These are phyloP conservation scores for Sepioteuthis lessoniana DNA, from an alignment of 2,888 invertebrate species.

Conservation along the genomic window DNA sequence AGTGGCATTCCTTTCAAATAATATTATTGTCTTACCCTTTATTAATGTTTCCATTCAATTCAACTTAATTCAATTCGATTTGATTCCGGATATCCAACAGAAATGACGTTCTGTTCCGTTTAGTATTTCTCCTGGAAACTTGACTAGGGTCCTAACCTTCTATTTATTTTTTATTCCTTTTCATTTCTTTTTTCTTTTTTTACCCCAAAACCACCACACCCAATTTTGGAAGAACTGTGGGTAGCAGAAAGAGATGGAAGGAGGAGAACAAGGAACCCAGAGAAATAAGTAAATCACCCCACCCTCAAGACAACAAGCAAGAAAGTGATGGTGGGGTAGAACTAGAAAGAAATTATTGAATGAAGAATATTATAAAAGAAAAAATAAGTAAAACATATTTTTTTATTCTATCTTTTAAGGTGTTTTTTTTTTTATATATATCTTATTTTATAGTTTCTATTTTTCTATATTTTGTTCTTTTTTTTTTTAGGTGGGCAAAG, in stretches of 20 bases:
- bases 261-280: neutral
- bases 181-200: too few species aligned
- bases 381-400: neutral
- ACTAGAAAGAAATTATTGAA: neutral
- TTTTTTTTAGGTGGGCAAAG: neutral
- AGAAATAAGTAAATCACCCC: neutral
- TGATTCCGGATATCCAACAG: neutral
- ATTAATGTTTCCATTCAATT: slow-evolving; percentile 16
- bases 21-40: neutral
- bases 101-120: neutral
- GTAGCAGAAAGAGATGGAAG: neutral
- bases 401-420: neutral
- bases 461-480: neutral
- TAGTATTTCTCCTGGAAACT: neutral
- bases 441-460: neutral
- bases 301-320: neutral
- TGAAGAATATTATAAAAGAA: neutral
- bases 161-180: neutral
- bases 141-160: neutral
- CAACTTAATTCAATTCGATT: neutral
- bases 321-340: neutral
- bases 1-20: neutral
- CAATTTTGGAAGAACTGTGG: neutral
- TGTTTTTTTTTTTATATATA: neutral
- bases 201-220: neutral